phyloP scores from a whole-genome alignment of 2,888 invertebrate species.

The Tuta absoluta region DNA sequence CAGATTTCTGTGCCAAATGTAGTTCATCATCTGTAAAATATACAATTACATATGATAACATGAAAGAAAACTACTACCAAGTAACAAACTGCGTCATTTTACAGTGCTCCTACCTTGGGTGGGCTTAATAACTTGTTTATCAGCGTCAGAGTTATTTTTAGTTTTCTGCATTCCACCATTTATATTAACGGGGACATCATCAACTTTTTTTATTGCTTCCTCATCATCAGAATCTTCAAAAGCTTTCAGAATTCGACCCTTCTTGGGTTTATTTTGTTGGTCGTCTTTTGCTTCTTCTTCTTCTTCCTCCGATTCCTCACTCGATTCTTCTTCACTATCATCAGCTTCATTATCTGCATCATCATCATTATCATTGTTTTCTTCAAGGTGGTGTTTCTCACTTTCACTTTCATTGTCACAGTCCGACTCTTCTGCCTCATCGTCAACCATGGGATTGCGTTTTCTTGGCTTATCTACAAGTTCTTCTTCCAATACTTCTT shows the following conservation, averaged over 20 bases:
- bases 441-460: conserved; percentile 66
- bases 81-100: too few relatives aligned
- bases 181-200: neutral
- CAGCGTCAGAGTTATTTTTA: neutral
- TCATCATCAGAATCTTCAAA: conserved; percentile 78
- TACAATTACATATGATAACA: neutral
- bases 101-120: conserved; percentile 56
- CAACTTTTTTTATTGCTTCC: conserved; percentile 31
- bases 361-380: conserved; percentile 35
- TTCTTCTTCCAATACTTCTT: conserved; percentile 65
- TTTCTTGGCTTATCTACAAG: conserved; percentile 61
- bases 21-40: conserved; percentile 58
- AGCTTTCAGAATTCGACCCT: conserved; percentile 72
- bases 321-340: conserved; percentile 49
- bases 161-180: conserved; percentile 25
- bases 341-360: conserved; percentile 42
- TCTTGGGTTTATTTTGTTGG: conserved; percentile 52
- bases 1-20: conserved; percentile 61
- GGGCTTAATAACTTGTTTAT: conserved; percentile 40
- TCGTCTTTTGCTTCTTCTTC: too few relatives aligned
- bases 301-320: conserved; percentile 59
- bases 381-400: conserved; percentile 34
- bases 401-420: conserved; percentile 54
- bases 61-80: too few relatives aligned
- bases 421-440: conserved; percentile 78